Evolutionary conservation across 2,888 invertebrate species (phyloP).

Genomic region (Hymenopus coronatus): DNA sequence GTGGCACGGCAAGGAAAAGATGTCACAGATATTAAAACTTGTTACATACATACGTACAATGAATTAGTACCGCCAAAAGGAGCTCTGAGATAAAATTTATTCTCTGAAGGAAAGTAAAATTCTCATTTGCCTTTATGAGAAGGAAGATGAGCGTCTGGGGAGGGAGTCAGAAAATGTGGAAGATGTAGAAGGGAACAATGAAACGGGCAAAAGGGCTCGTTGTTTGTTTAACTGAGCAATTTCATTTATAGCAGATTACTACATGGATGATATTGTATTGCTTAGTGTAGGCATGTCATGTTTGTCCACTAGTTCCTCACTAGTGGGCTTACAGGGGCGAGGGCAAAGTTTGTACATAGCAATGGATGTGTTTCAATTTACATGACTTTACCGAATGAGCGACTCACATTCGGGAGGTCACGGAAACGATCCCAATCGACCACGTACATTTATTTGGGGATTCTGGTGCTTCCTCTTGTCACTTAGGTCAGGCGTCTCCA

Average conservation of each 20-base stretch:
- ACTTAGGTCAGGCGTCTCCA: too few relatives aligned
- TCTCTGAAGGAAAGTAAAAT: background rate
- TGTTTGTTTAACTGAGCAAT: background rate
- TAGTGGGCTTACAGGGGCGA: too few relatives aligned
- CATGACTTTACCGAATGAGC: too few relatives aligned
- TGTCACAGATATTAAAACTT: background rate
- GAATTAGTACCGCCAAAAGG: background rate
- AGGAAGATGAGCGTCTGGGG: background rate
- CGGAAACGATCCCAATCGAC: too few relatives aligned
- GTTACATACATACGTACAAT: background rate
- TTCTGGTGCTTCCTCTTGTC: too few relatives aligned
- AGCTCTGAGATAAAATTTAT: background rate
- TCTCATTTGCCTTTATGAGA: background rate
- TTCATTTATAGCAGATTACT: background rate
- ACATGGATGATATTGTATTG: background rate
- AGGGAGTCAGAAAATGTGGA: background rate
- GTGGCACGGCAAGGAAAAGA: background rate
- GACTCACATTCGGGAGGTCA: too few relatives aligned
- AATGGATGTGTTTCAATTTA: too few relatives aligned
- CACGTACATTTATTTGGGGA: too few relatives aligned
- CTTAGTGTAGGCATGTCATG: background rate
- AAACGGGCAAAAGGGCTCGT: background rate
- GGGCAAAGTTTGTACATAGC: too few relatives aligned
- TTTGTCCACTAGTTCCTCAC: too few relatives aligned
- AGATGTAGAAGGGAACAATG: background rate